Evolutionary conservation across 2,113 vertebrate species (phyloP).

Genomic region (Chaenocephalus aceratus): DNA sequence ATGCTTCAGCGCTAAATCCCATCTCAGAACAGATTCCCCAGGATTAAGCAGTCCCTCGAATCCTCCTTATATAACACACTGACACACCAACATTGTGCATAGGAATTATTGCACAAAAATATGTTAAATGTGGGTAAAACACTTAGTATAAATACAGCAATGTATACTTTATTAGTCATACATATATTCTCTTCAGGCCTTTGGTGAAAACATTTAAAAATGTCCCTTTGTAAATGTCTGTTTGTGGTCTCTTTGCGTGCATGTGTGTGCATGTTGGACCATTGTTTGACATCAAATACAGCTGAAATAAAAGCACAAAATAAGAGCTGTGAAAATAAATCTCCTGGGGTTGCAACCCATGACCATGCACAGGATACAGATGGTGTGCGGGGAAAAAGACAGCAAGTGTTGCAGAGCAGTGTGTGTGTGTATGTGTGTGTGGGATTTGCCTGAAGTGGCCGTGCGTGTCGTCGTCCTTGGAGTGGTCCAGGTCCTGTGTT

Average conservation of each 20-base stretch:
- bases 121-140: no score
- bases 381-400: conserved; percentile 40
- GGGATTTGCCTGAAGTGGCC: conserved; percentile 82
- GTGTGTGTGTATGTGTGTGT: background rate
- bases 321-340: conserved; percentile 68
- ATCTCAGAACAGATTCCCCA: conserved; percentile 58
- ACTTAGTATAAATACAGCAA: background rate
- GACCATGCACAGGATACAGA: conserved; percentile 71
- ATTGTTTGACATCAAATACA: conserved; percentile 72
- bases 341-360: conserved; percentile 55
- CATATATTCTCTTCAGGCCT: background rate
- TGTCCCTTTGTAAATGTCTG: conserved; percentile 2
- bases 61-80: conserved; percentile 70
- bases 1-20: conserved; percentile 50
- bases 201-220: background rate
- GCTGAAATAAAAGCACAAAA: conserved; percentile 63
- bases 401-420: conserved; percentile 19
- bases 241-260: conserved; percentile 34
- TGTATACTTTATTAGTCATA: background rate
- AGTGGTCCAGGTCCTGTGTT: conserved; percentile 78
- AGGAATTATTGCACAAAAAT: background rate
- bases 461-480: conserved; percentile 83
- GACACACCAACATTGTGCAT: background rate
- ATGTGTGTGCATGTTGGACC: conserved; percentile 7
- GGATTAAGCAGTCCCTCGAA: conserved; percentile 66